Evolutionary conservation across 2,113 vertebrate genomes (phyloP).

Genomic region (Macquaria australasica): DNA sequence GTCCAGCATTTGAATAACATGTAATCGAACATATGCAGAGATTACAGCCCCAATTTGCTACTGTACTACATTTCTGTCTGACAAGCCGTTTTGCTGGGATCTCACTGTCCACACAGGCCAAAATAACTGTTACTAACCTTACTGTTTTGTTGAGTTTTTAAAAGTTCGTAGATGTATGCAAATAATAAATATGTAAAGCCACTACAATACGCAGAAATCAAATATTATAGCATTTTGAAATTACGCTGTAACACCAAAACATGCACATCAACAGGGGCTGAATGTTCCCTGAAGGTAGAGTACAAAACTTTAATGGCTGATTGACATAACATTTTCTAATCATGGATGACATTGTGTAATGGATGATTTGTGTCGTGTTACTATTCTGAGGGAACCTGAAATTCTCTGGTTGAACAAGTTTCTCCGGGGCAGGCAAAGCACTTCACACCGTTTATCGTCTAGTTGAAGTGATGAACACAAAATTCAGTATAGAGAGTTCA

Average conservation of each 20-base stretch:
- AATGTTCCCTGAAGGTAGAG: neutral
- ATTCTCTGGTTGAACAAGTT: neutral
- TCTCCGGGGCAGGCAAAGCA: neutral
- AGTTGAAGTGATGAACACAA: neutral
- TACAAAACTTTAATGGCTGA: neutral
- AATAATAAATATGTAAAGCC: neutral
- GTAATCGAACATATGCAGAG: neutral
- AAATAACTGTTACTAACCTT: neutral
- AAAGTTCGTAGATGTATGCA: neutral
- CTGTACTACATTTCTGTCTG: neutral
- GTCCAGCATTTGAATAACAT: conserved; percentile 18
- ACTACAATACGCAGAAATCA: neutral
- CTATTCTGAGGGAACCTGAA: neutral
- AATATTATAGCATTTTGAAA: neutral
- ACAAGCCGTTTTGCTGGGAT: neutral
- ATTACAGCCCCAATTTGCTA: conserved; percentile 9
- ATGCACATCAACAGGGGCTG: neutral
- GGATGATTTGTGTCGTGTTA: neutral
- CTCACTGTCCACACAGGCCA: neutral
- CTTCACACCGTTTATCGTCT: neutral
- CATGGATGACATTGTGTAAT: neutral
- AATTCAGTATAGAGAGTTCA: neutral
- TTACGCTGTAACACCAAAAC: neutral
- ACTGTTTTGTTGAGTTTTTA: neutral
- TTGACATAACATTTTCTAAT: neutral